Conservation (phyloP, 2,113 vertebrate genomes). For the Bufo bufo region DNA sequence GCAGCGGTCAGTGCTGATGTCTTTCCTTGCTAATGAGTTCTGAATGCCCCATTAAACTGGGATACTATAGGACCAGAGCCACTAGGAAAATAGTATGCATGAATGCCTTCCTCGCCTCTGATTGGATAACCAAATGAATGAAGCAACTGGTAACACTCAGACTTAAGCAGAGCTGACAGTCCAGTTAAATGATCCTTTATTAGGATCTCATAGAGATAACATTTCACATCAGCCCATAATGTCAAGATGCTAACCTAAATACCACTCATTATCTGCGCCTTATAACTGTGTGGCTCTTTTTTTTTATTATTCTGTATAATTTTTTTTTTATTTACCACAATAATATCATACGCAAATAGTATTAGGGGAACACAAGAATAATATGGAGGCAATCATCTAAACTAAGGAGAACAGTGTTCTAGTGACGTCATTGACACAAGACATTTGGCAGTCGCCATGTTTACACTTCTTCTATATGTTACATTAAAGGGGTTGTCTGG, state of each 20-base stretch:
- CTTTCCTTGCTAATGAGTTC: constrained; percentile 81
- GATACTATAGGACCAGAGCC: constrained; percentile 81
- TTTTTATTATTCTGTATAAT: not conserved
- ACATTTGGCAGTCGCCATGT: not conserved
- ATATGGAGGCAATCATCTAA: not conserved
- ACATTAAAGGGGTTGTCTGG: not conserved
- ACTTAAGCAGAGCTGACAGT: constrained; percentile 87
- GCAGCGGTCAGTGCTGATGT: constrained; percentile 80
- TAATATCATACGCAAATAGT: not conserved
- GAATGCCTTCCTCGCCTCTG: constrained; percentile 70
- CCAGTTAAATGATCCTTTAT: constrained; percentile 97
- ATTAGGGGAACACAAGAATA: not conserved
- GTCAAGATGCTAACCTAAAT: constrained; percentile 76
- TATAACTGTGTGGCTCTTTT: not conserved
- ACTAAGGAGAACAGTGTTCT: not conserved
- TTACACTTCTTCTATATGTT: not conserved
- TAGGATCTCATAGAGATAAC: constrained; percentile 72
- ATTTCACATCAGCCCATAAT: constrained; percentile 75
- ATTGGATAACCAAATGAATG: constrained; percentile 76
- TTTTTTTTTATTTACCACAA: not conserved
- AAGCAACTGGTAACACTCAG: constrained; percentile 82
- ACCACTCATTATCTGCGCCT: not conserved
- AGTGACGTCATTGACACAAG: not conserved
- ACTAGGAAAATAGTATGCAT: constrained; percentile 80
- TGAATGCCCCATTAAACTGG: constrained; percentile 89